A percentile compares a stretch with the other conserved stretches of the same genome.
Evolutionary conservation across 2,888 invertebrate species (phyloP).

Genomic region (Cremastinae sp.): DNA sequence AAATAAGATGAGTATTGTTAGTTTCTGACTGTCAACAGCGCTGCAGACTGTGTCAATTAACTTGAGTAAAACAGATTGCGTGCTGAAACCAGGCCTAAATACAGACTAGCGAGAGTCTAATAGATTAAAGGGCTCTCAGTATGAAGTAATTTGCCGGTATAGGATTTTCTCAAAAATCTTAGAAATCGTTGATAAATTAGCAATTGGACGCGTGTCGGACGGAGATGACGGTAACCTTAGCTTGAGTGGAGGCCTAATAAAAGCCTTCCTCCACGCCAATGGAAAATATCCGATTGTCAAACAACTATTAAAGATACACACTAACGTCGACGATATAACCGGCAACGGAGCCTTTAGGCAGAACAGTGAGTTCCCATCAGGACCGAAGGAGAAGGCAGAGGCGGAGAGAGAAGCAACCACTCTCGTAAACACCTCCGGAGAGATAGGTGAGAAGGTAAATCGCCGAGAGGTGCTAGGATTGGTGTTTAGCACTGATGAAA

Average conservation of each 20-base stretch:
- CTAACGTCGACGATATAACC: no score
- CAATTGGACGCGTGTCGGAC: slow-evolving; percentile 37
- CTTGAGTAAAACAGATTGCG: slow-evolving; percentile 11
- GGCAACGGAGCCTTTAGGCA: no score
- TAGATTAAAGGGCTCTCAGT: neutral
- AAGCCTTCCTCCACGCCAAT: neutral
- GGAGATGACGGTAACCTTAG: slow-evolving; percentile 5
- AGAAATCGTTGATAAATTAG: slow-evolving; percentile 30
- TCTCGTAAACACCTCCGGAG: no score
- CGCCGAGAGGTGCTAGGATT: no score
- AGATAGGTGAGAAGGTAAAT: no score
- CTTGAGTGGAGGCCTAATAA: slow-evolving; percentile 10
- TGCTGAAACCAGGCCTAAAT: slow-evolving; percentile 9
- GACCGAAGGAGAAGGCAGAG: no score
- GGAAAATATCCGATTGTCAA: slow-evolving; percentile 6
- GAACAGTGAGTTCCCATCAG: no score
- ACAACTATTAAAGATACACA: no score
- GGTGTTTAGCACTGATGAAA: no score
- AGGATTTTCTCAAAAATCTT: slow-evolving; percentile 31
- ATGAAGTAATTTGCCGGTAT: slow-evolving; percentile 5
- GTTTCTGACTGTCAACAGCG: neutral
- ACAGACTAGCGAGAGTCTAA: slow-evolving; percentile 23
- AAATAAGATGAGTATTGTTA: slow-evolving; percentile 2
- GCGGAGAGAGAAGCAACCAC: no score
- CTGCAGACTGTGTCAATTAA: slow-evolving; percentile 5